phyloP scores from a whole-genome alignment of 2,113 vertebrate genomes.

The Sinocyclocheilus anophthalmus region DNA sequence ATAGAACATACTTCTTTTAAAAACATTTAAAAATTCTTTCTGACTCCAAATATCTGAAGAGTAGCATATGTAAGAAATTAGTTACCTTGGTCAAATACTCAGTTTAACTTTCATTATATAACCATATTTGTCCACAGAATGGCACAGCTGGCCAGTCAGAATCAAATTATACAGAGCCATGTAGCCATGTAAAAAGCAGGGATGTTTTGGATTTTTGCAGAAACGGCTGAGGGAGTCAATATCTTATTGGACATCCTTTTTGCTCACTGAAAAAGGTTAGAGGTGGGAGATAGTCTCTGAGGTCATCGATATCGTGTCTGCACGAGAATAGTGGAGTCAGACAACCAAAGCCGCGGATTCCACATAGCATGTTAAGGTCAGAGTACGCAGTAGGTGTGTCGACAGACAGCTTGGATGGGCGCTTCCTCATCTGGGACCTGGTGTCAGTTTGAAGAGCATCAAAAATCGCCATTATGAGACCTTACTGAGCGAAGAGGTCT shows the following conservation, averaged over 20 bases:
- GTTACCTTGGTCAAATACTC: not conserved
- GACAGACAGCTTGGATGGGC: slow-evolving; percentile 82
- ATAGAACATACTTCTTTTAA: not conserved
- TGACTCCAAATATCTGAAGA: too few relatives aligned
- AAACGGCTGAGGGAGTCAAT: too few relatives aligned
- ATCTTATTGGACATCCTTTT: too few relatives aligned
- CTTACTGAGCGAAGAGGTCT: too few relatives aligned
- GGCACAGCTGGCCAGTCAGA: not conserved
- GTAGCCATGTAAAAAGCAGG: not conserved
- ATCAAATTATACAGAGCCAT: not conserved
- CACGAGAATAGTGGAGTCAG: too few relatives aligned
- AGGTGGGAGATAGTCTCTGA: slow-evolving; percentile 86
- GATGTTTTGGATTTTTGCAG: not conserved
- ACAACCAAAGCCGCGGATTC: too few relatives aligned
- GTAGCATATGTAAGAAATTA: too few relatives aligned
- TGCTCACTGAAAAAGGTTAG: slow-evolving; percentile 77
- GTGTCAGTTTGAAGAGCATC: slow-evolving; percentile 74
- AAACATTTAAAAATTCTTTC: not conserved
- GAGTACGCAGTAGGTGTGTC: too few relatives aligned
- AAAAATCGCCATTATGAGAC: too few relatives aligned
- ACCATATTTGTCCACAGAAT: not conserved
- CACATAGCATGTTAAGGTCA: too few relatives aligned
- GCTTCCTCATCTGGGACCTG: slow-evolving; percentile 89
- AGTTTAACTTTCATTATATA: not conserved
- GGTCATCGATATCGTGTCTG: too few relatives aligned